phyloP scores from a whole-genome alignment of 2,888 invertebrate species.

The Lamellibrachia satsuma region DNA sequence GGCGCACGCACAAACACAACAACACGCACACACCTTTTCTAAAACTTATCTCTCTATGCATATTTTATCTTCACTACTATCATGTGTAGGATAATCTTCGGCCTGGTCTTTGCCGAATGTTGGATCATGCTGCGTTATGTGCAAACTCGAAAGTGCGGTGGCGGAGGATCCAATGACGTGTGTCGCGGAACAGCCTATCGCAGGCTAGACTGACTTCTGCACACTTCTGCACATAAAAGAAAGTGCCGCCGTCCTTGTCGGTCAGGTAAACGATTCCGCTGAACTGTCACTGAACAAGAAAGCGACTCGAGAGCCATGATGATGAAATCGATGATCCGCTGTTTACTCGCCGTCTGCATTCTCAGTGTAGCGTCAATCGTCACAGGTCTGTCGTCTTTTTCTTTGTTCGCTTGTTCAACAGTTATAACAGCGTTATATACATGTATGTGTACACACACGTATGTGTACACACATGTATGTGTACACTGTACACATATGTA shows the following conservation, averaged over 20 bases:
- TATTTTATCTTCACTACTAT: too few species aligned
- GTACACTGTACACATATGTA: too few species aligned
- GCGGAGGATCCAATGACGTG: not conserved
- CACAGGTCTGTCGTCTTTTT: not conserved
- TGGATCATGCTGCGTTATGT: too few species aligned
- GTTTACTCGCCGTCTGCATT: not conserved
- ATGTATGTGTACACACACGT: too few species aligned
- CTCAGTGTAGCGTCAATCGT: not conserved
- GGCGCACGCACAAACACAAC: too few species aligned
- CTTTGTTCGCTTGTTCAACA: too few species aligned
- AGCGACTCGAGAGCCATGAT: not conserved
- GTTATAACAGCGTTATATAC: too few species aligned
- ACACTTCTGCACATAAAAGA: not conserved
- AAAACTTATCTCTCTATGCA: too few species aligned
- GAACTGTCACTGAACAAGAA: not conserved
- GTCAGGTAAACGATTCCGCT: not conserved
- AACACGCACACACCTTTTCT: too few species aligned
- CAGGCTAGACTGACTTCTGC: not conserved
- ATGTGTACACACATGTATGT: too few species aligned
- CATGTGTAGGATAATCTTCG: too few species aligned
- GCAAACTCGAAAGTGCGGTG: not conserved
- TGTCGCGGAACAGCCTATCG: not conserved
- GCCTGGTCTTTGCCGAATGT: too few species aligned
- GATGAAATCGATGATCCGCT: not conserved
- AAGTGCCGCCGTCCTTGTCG: not conserved